Evolutionary conservation across 2,888 invertebrate species (phyloP).

Genomic region (Galeruca laticollis): DNA sequence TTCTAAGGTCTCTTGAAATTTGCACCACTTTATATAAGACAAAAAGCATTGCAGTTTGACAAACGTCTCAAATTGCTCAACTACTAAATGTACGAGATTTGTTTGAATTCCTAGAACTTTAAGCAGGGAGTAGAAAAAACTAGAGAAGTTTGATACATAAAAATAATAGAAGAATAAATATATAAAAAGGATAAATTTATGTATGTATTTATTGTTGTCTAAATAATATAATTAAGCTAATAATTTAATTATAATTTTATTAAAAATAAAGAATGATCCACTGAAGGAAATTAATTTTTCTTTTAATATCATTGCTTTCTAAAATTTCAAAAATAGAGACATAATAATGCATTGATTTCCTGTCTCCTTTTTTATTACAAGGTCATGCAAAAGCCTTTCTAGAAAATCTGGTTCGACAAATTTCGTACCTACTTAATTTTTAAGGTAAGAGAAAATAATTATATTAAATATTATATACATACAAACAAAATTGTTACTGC

Average conservation of each 20-base stretch:
- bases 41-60: slow-evolving; percentile 37
- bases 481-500: neutral
- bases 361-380: too few species aligned
- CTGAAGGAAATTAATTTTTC: too few species aligned
- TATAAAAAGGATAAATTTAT: too few species aligned
- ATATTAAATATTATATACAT: neutral
- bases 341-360: too few species aligned
- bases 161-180: neutral
- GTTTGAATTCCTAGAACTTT: neutral
- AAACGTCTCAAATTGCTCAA: slow-evolving; percentile 16
- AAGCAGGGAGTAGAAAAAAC: too few species aligned
- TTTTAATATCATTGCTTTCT: too few species aligned
- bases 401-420: neutral
- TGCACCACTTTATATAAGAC: neutral
- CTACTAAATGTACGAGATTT: neutral
- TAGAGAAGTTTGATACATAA: neutral
- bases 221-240: too few species aligned
- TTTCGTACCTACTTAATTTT: neutral
- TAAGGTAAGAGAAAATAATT: neutral
- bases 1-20: neutral
- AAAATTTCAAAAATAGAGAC: too few species aligned
- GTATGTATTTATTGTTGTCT: too few species aligned
- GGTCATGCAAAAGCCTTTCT: too few species aligned
- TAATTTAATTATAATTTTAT: too few species aligned
- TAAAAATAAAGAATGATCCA: too few species aligned